Percentiles rank a stretch among this genome's conserved stretches.
Conservation (phyloP, 1,140 invertebrate genomes). For the Nasonia giraulti region DNA sequence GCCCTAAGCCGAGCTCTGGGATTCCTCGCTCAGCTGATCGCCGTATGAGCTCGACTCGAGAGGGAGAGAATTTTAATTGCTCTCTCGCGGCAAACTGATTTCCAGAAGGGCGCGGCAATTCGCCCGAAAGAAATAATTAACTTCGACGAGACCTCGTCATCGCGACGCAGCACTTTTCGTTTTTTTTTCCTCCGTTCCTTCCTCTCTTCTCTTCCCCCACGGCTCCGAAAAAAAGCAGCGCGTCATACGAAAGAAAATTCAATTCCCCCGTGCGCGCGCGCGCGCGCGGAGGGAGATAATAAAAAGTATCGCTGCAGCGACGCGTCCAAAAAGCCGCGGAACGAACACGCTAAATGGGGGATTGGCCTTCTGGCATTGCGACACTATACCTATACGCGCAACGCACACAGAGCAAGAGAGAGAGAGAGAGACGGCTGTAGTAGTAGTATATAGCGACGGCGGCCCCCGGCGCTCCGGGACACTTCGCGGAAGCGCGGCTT, state of each 20-base stretch:
- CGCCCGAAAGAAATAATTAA: constrained; percentile 2
- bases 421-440: background rate
- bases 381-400: constrained; percentile 47
- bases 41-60: background rate
- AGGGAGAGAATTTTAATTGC: background rate
- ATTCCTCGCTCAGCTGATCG: constrained; percentile 14
- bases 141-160: background rate
- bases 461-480: constrained; percentile 40
- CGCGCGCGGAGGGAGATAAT: background rate
- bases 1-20: background rate
- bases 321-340: background rate
- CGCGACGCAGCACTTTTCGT: background rate
- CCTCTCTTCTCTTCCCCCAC: too few relatives aligned
- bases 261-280: background rate
- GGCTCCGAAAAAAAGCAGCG: background rate
- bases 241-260: background rate
- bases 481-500: constrained; percentile 66
- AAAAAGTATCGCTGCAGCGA: background rate
- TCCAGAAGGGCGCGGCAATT: background rate
- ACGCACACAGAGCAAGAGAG: background rate
- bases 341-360: constrained; percentile 53
- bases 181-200: background rate
- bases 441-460: constrained; percentile 7
- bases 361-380: constrained; percentile 62
- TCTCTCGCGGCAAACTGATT: background rate